Evolutionary conservation across 2,888 invertebrate genomes (phyloP).

Genomic region (Strigamia crassipes): DNA sequence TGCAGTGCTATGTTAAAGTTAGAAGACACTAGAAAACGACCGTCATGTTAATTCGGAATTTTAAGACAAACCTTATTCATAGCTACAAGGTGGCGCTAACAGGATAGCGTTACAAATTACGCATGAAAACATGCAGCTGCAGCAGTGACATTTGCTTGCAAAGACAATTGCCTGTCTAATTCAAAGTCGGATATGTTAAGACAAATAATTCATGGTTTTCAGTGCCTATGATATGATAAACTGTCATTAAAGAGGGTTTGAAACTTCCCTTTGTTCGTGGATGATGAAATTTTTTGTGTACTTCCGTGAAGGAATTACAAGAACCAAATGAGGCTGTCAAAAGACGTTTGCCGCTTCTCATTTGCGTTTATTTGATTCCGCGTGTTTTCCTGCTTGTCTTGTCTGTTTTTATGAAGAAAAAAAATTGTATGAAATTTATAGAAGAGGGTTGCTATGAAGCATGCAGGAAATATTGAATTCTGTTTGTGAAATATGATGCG

Average conservation of each 20-base stretch:
- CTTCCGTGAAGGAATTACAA: slow-evolving; percentile 23
- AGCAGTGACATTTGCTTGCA: background rate
- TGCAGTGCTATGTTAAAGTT: no score
- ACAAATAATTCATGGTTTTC: background rate
- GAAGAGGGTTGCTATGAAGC: background rate
- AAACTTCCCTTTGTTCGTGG: background rate
- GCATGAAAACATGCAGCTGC: no score
- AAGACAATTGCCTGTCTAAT: background rate
- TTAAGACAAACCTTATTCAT: no score
- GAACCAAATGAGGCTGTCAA: slow-evolving; percentile 23
- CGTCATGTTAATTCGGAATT: no score
- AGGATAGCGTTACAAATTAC: no score
- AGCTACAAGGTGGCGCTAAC: no score
- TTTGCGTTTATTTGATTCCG: background rate
- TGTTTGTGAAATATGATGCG: background rate
- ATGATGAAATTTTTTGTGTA: background rate
- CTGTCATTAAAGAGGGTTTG: slow-evolving; percentile 10
- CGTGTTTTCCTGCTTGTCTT: background rate
- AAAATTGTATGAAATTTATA: background rate
- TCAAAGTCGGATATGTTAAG: background rate
- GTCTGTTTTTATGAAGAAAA: background rate
- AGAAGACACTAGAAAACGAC: no score
- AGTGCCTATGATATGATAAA: slow-evolving; percentile 10
- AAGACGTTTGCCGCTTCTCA: background rate
- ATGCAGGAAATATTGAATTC: background rate